Base-by-base conservation (phyloP, 2,888 invertebrate genomes). In the Amiota minor region DNA sequence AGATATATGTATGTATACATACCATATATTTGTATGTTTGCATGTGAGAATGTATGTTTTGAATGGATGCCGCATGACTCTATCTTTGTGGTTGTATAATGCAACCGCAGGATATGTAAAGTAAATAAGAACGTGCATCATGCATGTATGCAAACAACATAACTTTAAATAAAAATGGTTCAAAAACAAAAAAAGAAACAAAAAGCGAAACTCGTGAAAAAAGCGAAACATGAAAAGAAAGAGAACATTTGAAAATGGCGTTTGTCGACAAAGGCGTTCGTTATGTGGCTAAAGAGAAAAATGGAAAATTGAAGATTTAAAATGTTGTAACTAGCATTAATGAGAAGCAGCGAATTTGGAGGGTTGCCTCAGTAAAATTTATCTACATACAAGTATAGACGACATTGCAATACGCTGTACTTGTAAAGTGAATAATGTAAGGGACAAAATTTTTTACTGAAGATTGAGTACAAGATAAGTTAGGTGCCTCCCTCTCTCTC, bases 41-140 rank as follows among this genome's bases (percentile, higher is more conserved):
- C 6, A 35, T 35, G 35, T 35, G 35, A 6, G 35, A 6, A 6
- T 35, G 23, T 23, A 23, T 23, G 23, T 3, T 35, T 35, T 35
- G 35, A 35, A 35, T 35, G 35, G 47, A 46, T 16, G 35, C 49
- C 18, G 23, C 23, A 50, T 68, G 67, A 35, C 11, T 23, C 1
- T 35, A 45, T 50, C 67, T 50, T 2, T 68, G 53, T 53, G 53
- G 50, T 68, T 68, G 50, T 68, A 23, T 53, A 50, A 53, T 53
- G 67, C 67, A 53, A 68, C 67, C 67, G 67, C 67, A 68, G 67
- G 67, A 68, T 68, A 68, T 68, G 67, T 23, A 68, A 68, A 50
- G 67, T 53, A 68, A 68, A 68, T 50, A 50, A 35, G 35, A 35
- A 68, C 23, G 53, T 53, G 67, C 67, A 45, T 12, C 12, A 62